Evolutionary conservation across 2,113 vertebrate genomes (phyloP).

Genomic region (Albula goreensis): DNA sequence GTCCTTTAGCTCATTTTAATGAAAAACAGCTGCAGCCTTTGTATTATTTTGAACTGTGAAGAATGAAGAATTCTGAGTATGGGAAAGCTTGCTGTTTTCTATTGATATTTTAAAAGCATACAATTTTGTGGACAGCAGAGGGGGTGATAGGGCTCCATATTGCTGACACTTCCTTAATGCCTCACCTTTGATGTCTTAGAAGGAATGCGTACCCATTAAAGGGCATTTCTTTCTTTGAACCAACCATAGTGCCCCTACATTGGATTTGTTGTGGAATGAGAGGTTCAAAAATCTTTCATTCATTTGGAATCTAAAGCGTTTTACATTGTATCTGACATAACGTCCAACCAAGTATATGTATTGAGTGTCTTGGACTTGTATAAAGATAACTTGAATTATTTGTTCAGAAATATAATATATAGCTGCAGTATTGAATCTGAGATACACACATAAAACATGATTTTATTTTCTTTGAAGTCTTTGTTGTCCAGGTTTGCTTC

Average conservation of each 20-base stretch:
- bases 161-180: not conserved
- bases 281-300: too few relatives aligned
- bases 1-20: not conserved
- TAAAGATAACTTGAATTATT: too few relatives aligned
- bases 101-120: not conserved
- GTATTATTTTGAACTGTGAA: not conserved
- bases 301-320: too few relatives aligned
- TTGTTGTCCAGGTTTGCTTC: too few relatives aligned
- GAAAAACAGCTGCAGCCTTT: not conserved
- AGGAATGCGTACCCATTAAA: not conserved
- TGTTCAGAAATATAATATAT: too few relatives aligned
- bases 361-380: too few relatives aligned
- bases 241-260: not conserved
- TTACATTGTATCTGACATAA: too few relatives aligned
- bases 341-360: too few relatives aligned
- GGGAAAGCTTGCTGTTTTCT: not conserved
- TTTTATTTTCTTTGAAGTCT: too few relatives aligned
- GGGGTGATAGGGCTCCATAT: slow-evolving; percentile 11
- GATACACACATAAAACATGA: too few relatives aligned
- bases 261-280: not conserved
- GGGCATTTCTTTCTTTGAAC: not conserved
- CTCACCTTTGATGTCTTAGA: not conserved
- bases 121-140: slow-evolving; percentile 8
- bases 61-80: not conserved
- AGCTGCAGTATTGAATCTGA: too few relatives aligned